Percentiles rank a stretch among this genome's conserved stretches.
Conservation (phyloP, 64 coral and sea anemone species). For the Pocillopora verrucosa region DNA sequence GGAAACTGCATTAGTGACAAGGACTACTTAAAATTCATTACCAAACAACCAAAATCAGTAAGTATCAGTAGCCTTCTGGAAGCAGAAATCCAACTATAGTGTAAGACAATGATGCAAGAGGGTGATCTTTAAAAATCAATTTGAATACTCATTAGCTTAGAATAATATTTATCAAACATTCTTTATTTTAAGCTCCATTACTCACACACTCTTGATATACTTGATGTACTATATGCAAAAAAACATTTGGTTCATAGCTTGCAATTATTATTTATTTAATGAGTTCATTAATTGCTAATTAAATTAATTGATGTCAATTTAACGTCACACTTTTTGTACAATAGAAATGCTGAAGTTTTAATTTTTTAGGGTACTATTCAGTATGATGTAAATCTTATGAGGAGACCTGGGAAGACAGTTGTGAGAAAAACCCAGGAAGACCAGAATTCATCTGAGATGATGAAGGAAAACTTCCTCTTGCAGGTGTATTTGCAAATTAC, state of each 20-base stretch:
- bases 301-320: no score
- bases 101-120: no score
- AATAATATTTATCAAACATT: no score
- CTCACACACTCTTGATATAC: no score
- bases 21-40: constrained; percentile 80
- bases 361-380: not conserved
- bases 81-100: no score
- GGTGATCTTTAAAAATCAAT: no score
- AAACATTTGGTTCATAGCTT: no score
- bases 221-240: no score
- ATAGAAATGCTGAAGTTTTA: not conserved
- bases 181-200: no score
- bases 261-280: no score
- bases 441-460: not conserved
- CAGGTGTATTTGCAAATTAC: not conserved
- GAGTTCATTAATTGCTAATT: no score
- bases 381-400: constrained; percentile 18
- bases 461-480: not conserved
- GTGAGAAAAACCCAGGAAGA: not conserved
- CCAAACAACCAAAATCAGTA: constrained; percentile 84
- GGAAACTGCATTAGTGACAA: constrained; percentile 92
- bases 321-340: not conserved
- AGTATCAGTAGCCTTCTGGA: not conserved
- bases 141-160: no score
- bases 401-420: not conserved